Evolutionary conservation across 2,797 vertebrate species (phyloP).

Genomic region (Hemibagrus guttatus): DNA sequence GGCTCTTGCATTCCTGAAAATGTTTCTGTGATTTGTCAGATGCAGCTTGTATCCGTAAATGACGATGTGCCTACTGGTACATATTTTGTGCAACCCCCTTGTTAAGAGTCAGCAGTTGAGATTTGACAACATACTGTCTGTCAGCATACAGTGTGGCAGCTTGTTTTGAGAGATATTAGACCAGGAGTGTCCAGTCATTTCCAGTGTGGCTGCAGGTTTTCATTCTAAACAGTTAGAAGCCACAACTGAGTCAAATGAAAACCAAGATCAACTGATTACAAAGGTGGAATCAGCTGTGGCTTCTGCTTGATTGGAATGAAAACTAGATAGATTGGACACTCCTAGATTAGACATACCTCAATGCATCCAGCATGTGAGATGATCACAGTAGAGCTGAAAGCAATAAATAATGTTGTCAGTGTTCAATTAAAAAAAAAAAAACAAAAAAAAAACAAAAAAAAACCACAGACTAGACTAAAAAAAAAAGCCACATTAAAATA

Average conservation of each 20-base stretch:
- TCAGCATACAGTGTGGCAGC: neutral
- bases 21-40: neutral
- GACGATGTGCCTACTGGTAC: no score
- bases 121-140: neutral
- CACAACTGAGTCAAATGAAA: no score
- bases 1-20: neutral
- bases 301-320: no score
- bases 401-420: neutral
- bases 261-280: no score
- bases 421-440: neutral
- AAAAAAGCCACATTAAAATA: neutral
- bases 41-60: neutral
- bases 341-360: no score
- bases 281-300: no score
- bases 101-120: neutral
- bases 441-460: neutral
- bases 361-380: neutral
- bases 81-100: neutral
- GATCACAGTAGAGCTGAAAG: neutral
- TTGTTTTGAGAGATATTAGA: neutral
- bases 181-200: no score
- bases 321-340: no score
- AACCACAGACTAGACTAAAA: neutral
- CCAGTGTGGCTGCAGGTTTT: no score
- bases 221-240: no score